Conservation (phyloP, 2,888 invertebrate genomes). For the Phalera bucephala region DNA sequence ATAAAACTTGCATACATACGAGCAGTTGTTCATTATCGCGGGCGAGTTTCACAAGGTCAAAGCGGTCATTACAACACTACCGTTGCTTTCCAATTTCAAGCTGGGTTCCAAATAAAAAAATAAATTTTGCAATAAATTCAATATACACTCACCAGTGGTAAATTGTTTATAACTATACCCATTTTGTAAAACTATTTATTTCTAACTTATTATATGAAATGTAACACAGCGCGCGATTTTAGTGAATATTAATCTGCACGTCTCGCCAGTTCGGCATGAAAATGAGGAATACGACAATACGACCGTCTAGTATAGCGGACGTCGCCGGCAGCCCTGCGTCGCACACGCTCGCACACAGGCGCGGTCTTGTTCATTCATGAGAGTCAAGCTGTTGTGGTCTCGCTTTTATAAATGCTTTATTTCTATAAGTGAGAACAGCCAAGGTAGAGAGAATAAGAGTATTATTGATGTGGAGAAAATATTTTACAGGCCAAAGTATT, state of each 20-base stretch:
- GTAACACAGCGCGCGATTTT: conserved; percentile 45
- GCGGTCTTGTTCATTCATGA: conserved; percentile 75
- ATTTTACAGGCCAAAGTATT: background rate
- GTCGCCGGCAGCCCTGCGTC: conserved; percentile 45
- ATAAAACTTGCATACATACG: conserved; percentile 48
- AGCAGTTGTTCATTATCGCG: conserved; percentile 70
- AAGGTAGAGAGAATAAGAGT: conserved; percentile 18
- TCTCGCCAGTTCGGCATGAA: conserved; percentile 66
- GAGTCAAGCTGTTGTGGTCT: conserved; percentile 61
- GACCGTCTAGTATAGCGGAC: conserved; percentile 29
- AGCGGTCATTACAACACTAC: conserved; percentile 80
- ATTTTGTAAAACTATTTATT: conserved; percentile 49
- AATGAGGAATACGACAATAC: conserved; percentile 67
- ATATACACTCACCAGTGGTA: conserved; percentile 64
- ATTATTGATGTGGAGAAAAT: background rate
- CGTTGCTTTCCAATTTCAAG: conserved; percentile 76
- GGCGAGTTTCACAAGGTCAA: conserved; percentile 82
- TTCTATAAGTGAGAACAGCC: conserved; percentile 34
- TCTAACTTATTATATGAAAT: conserved; percentile 29
- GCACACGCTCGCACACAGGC: conserved; percentile 52
- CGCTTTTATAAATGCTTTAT: conserved; percentile 41
- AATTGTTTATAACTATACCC: conserved; percentile 74
- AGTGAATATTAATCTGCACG: conserved; percentile 48
- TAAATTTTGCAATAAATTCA: conserved; percentile 26
- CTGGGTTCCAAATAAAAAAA: conserved; percentile 52